phyloP scores from a whole-genome alignment of 2,888 invertebrate species.

The Pasiphila rectangulata region DNA sequence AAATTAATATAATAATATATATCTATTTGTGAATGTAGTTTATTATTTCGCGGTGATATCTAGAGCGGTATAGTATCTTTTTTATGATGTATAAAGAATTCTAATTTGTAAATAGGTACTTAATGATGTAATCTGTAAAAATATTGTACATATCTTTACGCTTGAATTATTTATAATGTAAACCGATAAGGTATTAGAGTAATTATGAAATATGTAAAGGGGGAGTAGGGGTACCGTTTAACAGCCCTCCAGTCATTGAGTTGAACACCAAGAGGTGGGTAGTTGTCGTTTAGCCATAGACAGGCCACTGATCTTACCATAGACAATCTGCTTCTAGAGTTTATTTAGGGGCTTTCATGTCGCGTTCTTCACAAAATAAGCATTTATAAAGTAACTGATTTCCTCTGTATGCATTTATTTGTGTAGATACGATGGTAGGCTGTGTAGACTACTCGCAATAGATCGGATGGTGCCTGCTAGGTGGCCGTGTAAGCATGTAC shows the following conservation, averaged over 20 bases:
- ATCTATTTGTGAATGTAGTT: conserved; percentile 78
- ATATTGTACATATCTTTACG: conserved; percentile 81
- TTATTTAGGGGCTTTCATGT: conserved; percentile 58
- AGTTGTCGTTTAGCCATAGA: conserved; percentile 22
- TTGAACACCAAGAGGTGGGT: conserved; percentile 23
- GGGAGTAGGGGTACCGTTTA: conserved; percentile 19
- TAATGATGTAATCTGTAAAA: conserved; percentile 78
- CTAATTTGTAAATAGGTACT: conserved; percentile 81
- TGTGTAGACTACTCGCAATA: conserved; percentile 17
- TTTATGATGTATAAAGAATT: conserved; percentile 79
- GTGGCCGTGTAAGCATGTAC: conserved; percentile 64
- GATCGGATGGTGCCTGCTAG: conserved; percentile 34
- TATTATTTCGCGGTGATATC: conserved; percentile 80
- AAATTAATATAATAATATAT: conserved; percentile 60
- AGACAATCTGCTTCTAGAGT: conserved; percentile 66
- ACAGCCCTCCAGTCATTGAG: conserved; percentile 16
- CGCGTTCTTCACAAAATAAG: conserved; percentile 49
- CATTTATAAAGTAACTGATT: conserved; percentile 65
- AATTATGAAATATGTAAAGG: conserved; percentile 46
- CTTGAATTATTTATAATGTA: conserved; percentile 78
- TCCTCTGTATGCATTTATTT: conserved; percentile 66
- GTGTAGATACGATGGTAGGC: conserved; percentile 22
- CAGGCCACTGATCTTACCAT: conserved; percentile 41
- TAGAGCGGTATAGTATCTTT: conserved; percentile 77
- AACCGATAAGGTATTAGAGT: conserved; percentile 61